Conservation (phyloP, 2,888 invertebrate genomes). For the Rotaria magnacalcarata region DNA sequence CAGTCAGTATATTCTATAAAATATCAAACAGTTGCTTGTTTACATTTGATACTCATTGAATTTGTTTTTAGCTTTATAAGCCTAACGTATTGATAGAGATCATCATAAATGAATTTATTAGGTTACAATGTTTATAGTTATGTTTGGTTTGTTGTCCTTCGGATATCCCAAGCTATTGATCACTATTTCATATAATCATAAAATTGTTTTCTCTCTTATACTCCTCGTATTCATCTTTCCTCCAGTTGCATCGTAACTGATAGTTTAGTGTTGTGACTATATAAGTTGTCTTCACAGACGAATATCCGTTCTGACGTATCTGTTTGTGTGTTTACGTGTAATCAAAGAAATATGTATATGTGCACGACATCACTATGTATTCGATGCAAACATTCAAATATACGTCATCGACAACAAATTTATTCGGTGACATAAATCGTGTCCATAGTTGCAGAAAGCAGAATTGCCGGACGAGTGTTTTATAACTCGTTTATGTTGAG, state of each 20-base stretch:
- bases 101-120: background rate
- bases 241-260: background rate
- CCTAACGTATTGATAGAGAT: background rate
- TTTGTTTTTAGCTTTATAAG: background rate
- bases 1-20: background rate
- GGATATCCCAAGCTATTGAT: too few relatives aligned
- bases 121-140: background rate
- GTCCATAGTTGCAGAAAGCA: background rate
- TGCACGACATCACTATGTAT: background rate
- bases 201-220: background rate
- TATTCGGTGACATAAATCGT: background rate
- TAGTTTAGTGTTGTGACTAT: background rate
- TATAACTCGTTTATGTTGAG: slow-evolving; percentile 17
- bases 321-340: background rate
- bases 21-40: background rate
- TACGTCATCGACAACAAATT: background rate
- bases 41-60: background rate
- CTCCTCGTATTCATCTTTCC: background rate
- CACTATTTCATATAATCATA: too few relatives aligned
- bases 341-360: background rate
- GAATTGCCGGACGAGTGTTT: slow-evolving; percentile 22
- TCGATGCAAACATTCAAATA: background rate
- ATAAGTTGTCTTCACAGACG: background rate
- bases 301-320: background rate
- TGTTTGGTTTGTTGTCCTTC: background rate